A percentile compares a stretch with the other conserved stretches of the same genome.
These are phyloP conservation scores for Zophobas morio DNA, from an alignment of 1,140 invertebrate genomes.

Conservation along the genomic window DNA sequence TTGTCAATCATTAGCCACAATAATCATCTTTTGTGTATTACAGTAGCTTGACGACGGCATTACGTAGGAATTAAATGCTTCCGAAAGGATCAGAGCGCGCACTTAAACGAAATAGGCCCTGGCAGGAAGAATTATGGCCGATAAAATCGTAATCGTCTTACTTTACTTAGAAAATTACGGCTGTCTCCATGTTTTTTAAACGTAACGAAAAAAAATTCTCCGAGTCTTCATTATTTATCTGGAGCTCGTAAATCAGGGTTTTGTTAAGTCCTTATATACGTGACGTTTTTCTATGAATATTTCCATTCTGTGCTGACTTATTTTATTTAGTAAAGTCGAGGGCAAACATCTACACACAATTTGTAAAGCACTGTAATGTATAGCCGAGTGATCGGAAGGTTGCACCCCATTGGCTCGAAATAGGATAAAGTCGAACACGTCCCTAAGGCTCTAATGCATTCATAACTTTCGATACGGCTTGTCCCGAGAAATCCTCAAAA, in stretches of 20 bases:
- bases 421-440: slow-evolving; percentile 52
- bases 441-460: slow-evolving; percentile 53
- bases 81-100: slow-evolving; percentile 2
- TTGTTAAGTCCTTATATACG: slow-evolving; percentile 5
- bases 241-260: background rate
- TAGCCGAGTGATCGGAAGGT: slow-evolving; percentile 48
- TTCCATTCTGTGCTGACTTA: slow-evolving; percentile 10
- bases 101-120: slow-evolving; percentile 2
- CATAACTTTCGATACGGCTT: slow-evolving; percentile 55
- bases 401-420: slow-evolving; percentile 46
- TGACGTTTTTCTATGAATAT: slow-evolving; percentile 25
- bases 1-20: slow-evolving; percentile 11
- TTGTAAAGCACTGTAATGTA: slow-evolving; percentile 47
- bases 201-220: slow-evolving; percentile 1
- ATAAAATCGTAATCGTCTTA: slow-evolving; percentile 17
- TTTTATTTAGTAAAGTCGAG: slow-evolving; percentile 34
- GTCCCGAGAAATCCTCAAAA: slow-evolving; percentile 51
- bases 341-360: slow-evolving; percentile 43
- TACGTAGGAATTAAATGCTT: background rate
- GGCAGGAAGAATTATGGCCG: slow-evolving; percentile 11
- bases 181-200: slow-evolving; percentile 14
- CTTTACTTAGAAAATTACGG: slow-evolving; percentile 14
- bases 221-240: slow-evolving; percentile 4
- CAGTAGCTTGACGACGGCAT: background rate
- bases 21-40: slow-evolving; percentile 12